Conservation (phyloP, 2,888 invertebrate species). For the Bombylius discolor region DNA sequence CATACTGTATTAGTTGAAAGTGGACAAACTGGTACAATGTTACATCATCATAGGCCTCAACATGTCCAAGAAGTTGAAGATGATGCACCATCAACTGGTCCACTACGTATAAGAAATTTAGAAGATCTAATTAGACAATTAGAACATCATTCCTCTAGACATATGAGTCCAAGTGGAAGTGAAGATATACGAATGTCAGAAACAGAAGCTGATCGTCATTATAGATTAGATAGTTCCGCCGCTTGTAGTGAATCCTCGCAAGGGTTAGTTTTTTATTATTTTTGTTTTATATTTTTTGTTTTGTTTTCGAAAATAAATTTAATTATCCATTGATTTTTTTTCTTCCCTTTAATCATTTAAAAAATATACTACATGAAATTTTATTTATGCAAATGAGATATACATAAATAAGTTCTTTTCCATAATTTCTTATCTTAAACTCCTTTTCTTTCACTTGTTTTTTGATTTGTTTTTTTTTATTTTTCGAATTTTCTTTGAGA, state of each 20-base stretch:
- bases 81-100: conserved; percentile 67
- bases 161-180: conserved; percentile 83
- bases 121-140: conserved; percentile 82
- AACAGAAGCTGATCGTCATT: conserved; percentile 78
- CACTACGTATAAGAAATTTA: conserved; percentile 76
- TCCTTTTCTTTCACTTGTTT: too few species aligned
- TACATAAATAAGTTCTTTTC: too few species aligned
- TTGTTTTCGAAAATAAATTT: background rate
- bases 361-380: too few species aligned
- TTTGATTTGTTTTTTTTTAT: too few species aligned
- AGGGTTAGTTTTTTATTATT: conserved; percentile 40
- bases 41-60: conserved; percentile 36
- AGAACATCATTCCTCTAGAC: conserved; percentile 72
- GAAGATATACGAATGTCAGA: conserved; percentile 77
- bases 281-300: background rate
- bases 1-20: conserved; percentile 41
- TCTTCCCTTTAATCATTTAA: too few species aligned
- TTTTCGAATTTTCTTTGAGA: too few species aligned
- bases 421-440: too few species aligned
- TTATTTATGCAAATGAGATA: too few species aligned
- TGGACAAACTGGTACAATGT: conserved; percentile 19
- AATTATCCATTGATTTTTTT: too few species aligned
- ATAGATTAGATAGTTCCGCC: conserved; percentile 63
- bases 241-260: conserved; percentile 62
- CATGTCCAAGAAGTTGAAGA: conserved; percentile 54